These are phyloP conservation scores for Helostoma temminkii DNA, from an alignment of 2,797 vertebrate species.

Conservation along the genomic window DNA sequence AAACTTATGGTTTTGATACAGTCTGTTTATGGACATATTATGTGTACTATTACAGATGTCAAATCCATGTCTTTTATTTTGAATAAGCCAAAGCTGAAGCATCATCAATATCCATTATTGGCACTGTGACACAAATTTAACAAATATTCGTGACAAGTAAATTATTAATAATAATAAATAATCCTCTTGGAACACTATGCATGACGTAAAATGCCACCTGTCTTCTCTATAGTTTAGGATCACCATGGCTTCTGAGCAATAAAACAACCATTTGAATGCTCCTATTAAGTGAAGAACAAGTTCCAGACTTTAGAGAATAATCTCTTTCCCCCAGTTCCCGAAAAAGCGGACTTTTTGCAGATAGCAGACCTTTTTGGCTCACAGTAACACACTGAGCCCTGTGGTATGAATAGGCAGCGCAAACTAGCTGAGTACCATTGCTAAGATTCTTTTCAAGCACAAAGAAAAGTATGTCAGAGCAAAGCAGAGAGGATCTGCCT, in stretches of 20 bases:
- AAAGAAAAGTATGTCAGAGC: constrained; percentile 76
- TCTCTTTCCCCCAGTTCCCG: constrained; percentile 9
- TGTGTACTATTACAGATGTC: too few species aligned
- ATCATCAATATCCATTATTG: not conserved
- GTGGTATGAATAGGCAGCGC: constrained; percentile 62
- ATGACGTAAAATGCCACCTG: not conserved
- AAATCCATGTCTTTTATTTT: not conserved
- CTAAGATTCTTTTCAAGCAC: constrained; percentile 71
- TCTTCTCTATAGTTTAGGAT: constrained; percentile 2
- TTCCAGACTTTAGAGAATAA: constrained; percentile 31
- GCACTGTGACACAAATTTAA: too few species aligned
- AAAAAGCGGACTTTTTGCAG: constrained; percentile 57
- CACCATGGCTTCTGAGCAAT: not conserved
- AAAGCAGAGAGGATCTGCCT: constrained; percentile 70
- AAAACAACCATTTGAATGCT: constrained; percentile 29
- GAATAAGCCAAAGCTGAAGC: not conserved
- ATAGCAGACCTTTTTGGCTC: constrained; percentile 48
- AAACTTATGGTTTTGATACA: not conserved
- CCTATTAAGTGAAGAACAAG: constrained; percentile 9
- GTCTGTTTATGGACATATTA: not conserved
- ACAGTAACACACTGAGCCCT: constrained; percentile 42
- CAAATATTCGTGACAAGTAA: too few species aligned
- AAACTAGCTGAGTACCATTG: constrained; percentile 49
- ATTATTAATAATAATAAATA: too few species aligned
- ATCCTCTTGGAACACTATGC: too few species aligned